These are phyloP conservation scores for Megastigmus dorsalis DNA, from an alignment of 2,888 invertebrate genomes.

Conservation along the genomic window DNA sequence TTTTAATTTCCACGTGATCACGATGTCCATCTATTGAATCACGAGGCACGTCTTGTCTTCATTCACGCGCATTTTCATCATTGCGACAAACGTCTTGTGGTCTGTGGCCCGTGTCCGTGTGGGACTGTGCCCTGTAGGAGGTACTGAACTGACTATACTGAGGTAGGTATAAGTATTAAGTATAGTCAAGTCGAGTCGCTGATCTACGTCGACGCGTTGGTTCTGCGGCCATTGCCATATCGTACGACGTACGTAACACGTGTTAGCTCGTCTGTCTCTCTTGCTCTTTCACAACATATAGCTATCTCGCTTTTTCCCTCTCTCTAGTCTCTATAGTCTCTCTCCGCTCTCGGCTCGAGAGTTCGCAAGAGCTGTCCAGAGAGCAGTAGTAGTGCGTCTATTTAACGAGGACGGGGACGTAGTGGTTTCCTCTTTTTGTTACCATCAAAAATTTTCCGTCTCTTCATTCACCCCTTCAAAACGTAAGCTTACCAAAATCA, in stretches of 20 bases:
- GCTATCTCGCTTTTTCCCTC: background rate
- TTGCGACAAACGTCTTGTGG: background rate
- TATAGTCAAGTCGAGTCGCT: too few species aligned
- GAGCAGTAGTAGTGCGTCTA: slow-evolving; percentile 49
- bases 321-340: background rate
- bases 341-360: background rate
- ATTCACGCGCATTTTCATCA: background rate
- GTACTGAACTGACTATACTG: too few species aligned
- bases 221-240: slow-evolving; percentile 1
- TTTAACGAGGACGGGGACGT: slow-evolving; percentile 63
- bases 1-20: too few species aligned
- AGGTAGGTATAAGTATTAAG: too few species aligned
- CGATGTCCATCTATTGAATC: too few species aligned
- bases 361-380: background rate
- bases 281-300: background rate
- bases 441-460: background rate
- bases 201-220: background rate
- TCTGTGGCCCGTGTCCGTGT: too few species aligned
- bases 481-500: background rate
- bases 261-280: slow-evolving; percentile 61
- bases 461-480: background rate
- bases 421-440: slow-evolving; percentile 60
- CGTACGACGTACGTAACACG: slow-evolving; percentile 64
- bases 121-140: too few species aligned
- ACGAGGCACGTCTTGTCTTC: too few species aligned